Evolutionary conservation across 1,140 invertebrate genomes (phyloP).

Genomic region (Papilio helenus): DNA sequence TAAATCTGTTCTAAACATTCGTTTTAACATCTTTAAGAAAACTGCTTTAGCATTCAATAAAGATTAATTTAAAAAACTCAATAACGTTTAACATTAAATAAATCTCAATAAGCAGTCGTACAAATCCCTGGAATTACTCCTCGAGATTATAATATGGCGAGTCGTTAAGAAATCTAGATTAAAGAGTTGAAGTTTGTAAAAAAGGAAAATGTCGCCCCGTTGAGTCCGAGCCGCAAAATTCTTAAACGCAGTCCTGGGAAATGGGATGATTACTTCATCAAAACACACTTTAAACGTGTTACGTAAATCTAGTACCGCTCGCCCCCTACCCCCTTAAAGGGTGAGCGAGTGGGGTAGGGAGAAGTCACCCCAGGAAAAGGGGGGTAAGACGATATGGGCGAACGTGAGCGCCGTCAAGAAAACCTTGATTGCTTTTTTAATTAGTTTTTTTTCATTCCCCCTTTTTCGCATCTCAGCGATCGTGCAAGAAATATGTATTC

Average conservation of each 20-base stretch:
- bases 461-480: constrained; percentile 73
- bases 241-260: constrained; percentile 80
- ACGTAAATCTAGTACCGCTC: constrained; percentile 81
- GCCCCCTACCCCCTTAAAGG: constrained; percentile 62
- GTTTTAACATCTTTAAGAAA: constrained; percentile 19
- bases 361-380: constrained; percentile 62
- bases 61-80: constrained; percentile 5
- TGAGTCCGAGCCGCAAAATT: constrained; percentile 76
- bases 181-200: constrained; percentile 71
- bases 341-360: constrained; percentile 58
- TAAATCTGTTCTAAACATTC: constrained; percentile 17
- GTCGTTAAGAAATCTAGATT: constrained; percentile 70
- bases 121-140: constrained; percentile 41
- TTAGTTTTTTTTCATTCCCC: constrained; percentile 80
- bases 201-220: constrained; percentile 62
- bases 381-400: constrained; percentile 82
- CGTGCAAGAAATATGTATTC: constrained; percentile 76
- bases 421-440: constrained; percentile 83
- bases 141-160: constrained; percentile 62
- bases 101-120: constrained; percentile 22
- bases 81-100: not conserved
- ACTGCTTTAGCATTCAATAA: not conserved
- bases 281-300: constrained; percentile 83
- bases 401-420: constrained; percentile 82
- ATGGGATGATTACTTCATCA: constrained; percentile 83